Conservation (phyloP, 2,797 vertebrate genomes). For the Tympanoctomys barrerae region DNA sequence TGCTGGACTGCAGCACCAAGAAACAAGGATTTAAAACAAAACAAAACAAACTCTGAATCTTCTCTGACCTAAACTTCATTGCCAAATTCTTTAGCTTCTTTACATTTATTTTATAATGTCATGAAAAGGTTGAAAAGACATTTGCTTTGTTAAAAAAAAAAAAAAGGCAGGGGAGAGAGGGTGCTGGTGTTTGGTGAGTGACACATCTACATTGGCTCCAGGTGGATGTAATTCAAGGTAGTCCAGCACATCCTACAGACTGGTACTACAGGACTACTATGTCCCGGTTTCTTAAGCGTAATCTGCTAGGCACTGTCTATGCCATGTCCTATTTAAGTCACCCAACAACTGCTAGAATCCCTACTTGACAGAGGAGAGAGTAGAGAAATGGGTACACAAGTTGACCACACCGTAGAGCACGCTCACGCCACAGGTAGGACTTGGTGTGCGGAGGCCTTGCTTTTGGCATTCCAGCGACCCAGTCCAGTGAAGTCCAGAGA, state of each 20-base stretch:
- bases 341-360: neutral
- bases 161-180: too few species aligned
- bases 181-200: neutral
- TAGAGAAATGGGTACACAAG: neutral
- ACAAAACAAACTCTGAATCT: neutral
- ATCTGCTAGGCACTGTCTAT: neutral
- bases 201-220: rapidly evolving
- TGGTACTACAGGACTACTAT: rapidly evolving
- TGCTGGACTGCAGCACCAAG: rapidly evolving
- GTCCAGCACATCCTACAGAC: rapidly evolving
- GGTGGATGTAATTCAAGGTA: neutral
- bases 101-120: neutral
- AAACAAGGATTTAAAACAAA: neutral
- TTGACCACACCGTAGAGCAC: neutral
- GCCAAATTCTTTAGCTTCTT: neutral
- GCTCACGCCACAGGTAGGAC: neutral
- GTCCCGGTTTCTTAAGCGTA: neutral
- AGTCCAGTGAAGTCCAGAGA: neutral
- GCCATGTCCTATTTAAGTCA: too few species aligned
- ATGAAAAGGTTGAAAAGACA: neutral
- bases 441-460: neutral
- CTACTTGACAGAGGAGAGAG: neutral
- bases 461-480: neutral
- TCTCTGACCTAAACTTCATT: neutral
- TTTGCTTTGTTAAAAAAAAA: neutral